These are phyloP conservation scores for Philopedon plagiatum DNA, from an alignment of 2,888 invertebrate genomes.

Conservation along the genomic window DNA sequence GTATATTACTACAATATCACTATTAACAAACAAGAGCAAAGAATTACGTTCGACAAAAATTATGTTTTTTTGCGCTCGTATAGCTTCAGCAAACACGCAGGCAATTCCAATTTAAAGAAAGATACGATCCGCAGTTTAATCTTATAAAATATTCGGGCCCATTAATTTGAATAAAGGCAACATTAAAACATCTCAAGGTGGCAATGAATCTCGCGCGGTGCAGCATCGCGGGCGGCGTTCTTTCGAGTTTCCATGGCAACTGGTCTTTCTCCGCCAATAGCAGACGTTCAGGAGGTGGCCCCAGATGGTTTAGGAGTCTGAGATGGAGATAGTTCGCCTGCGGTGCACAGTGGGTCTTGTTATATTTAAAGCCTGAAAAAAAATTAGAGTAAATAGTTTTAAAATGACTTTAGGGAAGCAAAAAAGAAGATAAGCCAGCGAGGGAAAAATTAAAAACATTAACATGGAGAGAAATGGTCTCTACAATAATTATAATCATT, in stretches of 20 bases:
- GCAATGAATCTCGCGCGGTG: conserved; percentile 67
- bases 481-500: too few relatives aligned
- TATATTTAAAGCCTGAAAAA: conserved; percentile 8
- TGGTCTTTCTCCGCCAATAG: conserved; percentile 66
- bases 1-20: not conserved
- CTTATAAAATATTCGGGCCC: conserved; percentile 67
- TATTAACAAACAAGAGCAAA: not conserved
- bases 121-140: conserved; percentile 66
- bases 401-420: not conserved
- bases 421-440: too few relatives aligned
- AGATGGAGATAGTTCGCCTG: conserved; percentile 44
- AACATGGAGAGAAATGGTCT: too few relatives aligned
- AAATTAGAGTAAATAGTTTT: not conserved
- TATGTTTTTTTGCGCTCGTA: conserved; percentile 36
- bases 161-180: conserved; percentile 70
- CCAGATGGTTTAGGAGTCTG: conserved; percentile 66
- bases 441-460: too few relatives aligned
- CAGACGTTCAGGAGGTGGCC: conserved; percentile 65
- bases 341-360: conserved; percentile 18
- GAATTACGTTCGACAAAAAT: conserved; percentile 17
- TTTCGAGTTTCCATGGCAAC: conserved; percentile 68
- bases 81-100: conserved; percentile 50
- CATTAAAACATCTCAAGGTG: conserved; percentile 70
- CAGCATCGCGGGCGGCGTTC: conserved; percentile 65
- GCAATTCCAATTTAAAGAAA: conserved; percentile 64